Base-by-base conservation (phyloP, 2,797 vertebrate genomes). In the Crocodylus rhombifer region DNA sequence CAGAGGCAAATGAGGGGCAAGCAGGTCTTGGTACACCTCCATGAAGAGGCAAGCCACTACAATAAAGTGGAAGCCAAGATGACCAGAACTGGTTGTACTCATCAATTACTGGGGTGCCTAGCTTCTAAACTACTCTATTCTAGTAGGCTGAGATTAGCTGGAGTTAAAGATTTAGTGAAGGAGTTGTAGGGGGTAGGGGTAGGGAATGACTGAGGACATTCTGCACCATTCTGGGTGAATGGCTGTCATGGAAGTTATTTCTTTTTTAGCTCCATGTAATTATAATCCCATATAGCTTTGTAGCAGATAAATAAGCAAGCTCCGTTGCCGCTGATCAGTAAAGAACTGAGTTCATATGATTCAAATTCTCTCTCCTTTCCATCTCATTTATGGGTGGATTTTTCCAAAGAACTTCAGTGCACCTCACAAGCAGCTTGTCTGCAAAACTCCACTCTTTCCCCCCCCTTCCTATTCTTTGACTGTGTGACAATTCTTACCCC, bases 401-500 rank as follows among this genome's bases (percentile, higher is more conserved):
- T 95, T 93, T 93, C 51, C 14, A 80, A 75, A 57, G 13, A 87
- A 76, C 1, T 3, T 77, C 77, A 86, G 33, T 5, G 3, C 5
- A 77, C 8, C 15, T 79, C 42, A 81, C 55, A 30, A 77, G 16
- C 9, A 92, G 36, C 11, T 17, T 78, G 56, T 15, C 55, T 81
- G 67, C 62, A 88, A 65, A 91, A 26, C 3, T 61, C 60, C 25
- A 25, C 9, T 36, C n/a, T 26, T 21, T 64, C 15, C 23, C 16
- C 28, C 16, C 60, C 9, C 42, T 51, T 51, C 42, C 42, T 51
- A 51, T 51, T 51, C 81, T 25, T 57, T 79, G 8, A 62, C 73
- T 77, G 69, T 90, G 14, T 86, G 80, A 94, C 79, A 95, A 74
- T 95, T 96, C 69, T 26, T 89, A 90, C 82, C 36, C 80, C 33